Base-by-base conservation (phyloP, 2,113 vertebrate genomes). In the Menura novaehollandiae region DNA sequence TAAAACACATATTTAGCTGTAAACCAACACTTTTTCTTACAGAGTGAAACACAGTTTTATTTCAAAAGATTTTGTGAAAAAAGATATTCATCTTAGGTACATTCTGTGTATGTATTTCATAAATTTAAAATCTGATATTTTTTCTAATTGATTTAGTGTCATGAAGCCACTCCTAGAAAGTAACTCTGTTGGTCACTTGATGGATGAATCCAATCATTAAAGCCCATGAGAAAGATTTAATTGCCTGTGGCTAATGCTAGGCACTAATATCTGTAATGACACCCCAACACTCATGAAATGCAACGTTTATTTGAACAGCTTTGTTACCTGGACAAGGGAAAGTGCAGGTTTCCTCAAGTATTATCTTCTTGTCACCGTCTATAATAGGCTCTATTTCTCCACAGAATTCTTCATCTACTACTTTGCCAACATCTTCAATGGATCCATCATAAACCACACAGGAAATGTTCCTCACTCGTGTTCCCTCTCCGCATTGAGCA, bases 381-480 rank as follows among this genome's bases (percentile, higher is more conserved):
- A 99, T 94, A 12, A 98, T 77, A 72, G 98, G 97, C 78, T 99
- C 99, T 94, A 99, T 96, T 76, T 98, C 97, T 74, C 97, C 91
- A 96, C 99, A 99, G 88, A 99, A 98, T 95, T 99, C 99, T 72
- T 99, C 99, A 82, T 99, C 99, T 83, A 99, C 99, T 87, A 95
- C 41, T 97, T 98, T 98, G 86, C 98, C 98, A 46, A 97, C 69
- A 18, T 98, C 98, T 35, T 98, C 98, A 28, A 15, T 24, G 37
- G 98, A 98, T 72, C 99, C 99, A 59, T 99, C 99, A 37, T 98
- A 99, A 94, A 99, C 99, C 12, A 98, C 98, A 95, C 99, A 99
- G 53, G 99, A 99, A 91, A 99, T 97, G 93, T 99, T 99, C 83
- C 99, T 98, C 95, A 97, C 97, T 91, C 98, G 98, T 41, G 96